These are phyloP conservation scores for Nasua narica DNA, from an alignment of 2,797 vertebrate genomes.

Conservation along the genomic window DNA sequence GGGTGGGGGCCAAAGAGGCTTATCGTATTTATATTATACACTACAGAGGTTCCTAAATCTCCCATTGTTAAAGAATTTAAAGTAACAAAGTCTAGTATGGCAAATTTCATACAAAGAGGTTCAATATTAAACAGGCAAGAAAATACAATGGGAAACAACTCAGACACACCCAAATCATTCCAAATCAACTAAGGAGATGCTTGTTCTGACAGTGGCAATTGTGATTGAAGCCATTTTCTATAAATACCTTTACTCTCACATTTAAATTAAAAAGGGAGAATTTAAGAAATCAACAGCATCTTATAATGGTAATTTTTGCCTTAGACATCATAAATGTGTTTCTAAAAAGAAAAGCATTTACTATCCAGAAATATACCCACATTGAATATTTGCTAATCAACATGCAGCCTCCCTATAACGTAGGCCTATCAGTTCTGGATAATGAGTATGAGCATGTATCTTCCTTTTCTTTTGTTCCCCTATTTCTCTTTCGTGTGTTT, in stretches of 20 bases:
- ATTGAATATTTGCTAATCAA: neutral
- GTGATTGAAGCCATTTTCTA: slow-evolving; percentile 5
- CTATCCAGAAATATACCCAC: neutral
- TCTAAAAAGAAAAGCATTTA: slow-evolving; percentile 18
- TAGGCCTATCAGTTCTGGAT: neutral
- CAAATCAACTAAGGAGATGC: neutral
- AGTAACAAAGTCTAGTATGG: neutral
- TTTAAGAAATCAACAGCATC: neutral
- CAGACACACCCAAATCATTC: neutral
- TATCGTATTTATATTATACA: neutral
- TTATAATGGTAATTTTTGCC: neutral
- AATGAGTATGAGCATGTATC: neutral
- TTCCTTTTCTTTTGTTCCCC: neutral
- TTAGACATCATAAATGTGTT: neutral
- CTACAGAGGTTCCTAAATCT: neutral
- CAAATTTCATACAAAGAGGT: neutral
- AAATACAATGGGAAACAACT: neutral
- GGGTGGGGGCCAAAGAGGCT: neutral
- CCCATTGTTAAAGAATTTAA: neutral
- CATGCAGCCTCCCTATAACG: neutral
- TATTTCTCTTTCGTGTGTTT: neutral
- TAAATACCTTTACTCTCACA: neutral
- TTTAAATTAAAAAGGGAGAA: slow-evolving; percentile 15
- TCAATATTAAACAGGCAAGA: neutral
- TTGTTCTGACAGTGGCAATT: neutral